These are phyloP conservation scores for Lissonota sp. DNA, from an alignment of 2,888 invertebrate genomes.

Conservation along the genomic window DNA sequence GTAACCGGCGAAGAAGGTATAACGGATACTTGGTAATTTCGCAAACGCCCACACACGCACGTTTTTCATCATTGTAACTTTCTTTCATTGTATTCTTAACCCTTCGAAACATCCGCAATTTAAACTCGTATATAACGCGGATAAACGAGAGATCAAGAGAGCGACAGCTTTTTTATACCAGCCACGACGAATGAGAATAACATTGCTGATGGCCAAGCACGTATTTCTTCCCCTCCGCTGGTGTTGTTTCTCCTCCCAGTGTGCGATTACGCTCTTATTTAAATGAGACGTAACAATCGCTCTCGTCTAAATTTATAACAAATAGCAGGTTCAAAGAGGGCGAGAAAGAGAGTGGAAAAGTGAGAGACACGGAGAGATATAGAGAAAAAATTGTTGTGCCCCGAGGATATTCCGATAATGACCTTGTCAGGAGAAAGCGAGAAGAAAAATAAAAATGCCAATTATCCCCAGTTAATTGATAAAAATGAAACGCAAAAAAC, in stretches of 20 bases:
- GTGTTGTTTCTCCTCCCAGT: constrained; percentile 12
- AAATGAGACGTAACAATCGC: constrained; percentile 63
- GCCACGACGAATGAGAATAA: constrained; percentile 1
- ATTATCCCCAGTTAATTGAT: constrained; percentile 14
- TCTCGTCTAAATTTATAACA: constrained; percentile 63
- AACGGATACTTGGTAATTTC: no score
- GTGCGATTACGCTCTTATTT: constrained; percentile 63
- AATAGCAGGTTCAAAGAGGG: constrained; percentile 27
- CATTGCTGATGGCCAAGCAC: constrained; percentile 34
- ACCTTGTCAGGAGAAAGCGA: constrained; percentile 45
- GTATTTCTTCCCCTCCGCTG: constrained; percentile 52
- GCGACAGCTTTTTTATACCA: constrained; percentile 7
- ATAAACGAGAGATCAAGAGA: constrained; percentile 28
- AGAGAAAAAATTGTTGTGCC: constrained; percentile 10
- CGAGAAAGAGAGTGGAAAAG: background rate
- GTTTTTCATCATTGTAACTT: background rate
- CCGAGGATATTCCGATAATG: constrained; percentile 47
- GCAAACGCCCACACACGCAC: background rate
- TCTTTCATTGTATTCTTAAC: constrained; percentile 49
- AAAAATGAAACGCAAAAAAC: constrained; percentile 6
- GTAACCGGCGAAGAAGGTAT: no score
- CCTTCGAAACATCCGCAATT: constrained; percentile 68
- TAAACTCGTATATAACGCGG: constrained; percentile 41
- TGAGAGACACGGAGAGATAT: background rate
- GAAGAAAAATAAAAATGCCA: background rate